Percentiles rank a stretch among this genome's conserved stretches.
These are phyloP conservation scores for Xiphorhynchus erythropygius DNA, from an alignment of 2,797 vertebrate species.

Conservation along the genomic window DNA sequence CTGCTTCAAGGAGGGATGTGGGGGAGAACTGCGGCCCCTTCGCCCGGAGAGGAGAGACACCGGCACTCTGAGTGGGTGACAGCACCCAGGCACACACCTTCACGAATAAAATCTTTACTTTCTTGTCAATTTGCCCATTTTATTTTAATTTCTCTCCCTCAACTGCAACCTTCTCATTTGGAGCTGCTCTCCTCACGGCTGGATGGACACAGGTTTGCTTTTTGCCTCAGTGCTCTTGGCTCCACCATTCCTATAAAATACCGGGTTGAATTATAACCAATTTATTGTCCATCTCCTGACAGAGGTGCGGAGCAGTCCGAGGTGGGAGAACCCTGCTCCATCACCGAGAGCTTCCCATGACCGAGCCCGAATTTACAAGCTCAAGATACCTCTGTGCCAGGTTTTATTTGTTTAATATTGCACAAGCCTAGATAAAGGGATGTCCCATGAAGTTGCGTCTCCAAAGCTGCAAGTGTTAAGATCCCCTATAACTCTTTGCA, in stretches of 20 bases:
- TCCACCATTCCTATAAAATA: background rate
- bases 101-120: background rate
- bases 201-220: background rate
- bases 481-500: background rate
- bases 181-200: background rate
- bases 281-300: background rate
- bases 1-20: background rate
- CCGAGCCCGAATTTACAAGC: background rate
- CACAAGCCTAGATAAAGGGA: background rate
- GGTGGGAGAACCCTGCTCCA: background rate
- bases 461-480: background rate
- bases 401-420: background rate
- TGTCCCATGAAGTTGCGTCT: background rate
- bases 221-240: background rate
- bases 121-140: background rate
- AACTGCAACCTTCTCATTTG: background rate
- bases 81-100: background rate
- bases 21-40: background rate
- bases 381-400: background rate
- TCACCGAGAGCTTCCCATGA: background rate
- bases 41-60: background rate
- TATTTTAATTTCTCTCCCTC: fast-evolving
- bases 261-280: background rate
- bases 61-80: background rate
- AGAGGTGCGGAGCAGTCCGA: background rate